Evolutionary conservation across 2,113 vertebrate species (phyloP).

Genomic region (Neofelis nebulosa): DNA sequence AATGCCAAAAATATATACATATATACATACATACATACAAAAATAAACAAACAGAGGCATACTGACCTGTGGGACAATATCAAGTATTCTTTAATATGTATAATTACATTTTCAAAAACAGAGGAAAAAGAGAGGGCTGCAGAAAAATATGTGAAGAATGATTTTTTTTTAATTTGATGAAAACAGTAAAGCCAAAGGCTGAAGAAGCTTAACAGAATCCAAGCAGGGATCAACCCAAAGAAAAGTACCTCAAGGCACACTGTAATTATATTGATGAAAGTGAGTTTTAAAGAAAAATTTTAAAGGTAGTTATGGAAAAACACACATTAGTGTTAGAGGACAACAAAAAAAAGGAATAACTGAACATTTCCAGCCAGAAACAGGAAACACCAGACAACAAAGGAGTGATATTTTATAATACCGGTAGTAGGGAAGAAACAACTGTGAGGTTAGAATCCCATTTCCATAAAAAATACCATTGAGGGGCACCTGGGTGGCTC

Average conservation of each 20-base stretch:
- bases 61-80: not conserved
- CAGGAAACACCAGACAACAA: not conserved
- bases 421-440: not conserved
- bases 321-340: not conserved
- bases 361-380: not conserved
- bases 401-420: not conserved
- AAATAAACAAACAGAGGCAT: not conserved
- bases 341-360: not conserved
- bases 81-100: not conserved
- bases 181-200: not conserved
- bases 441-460: not conserved
- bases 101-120: not conserved
- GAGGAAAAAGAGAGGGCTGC: not conserved
- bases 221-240: not conserved
- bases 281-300: not conserved
- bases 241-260: not conserved
- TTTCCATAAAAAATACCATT: not conserved
- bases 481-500: too few relatives aligned
- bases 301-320: not conserved
- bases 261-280: not conserved
- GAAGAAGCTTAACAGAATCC: not conserved
- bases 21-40: not conserved
- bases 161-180: not conserved
- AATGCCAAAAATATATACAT: not conserved
- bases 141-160: not conserved